Evolutionary conservation across 2,113 vertebrate genomes (phyloP).

Genomic region (Tachuris rubrigastra): DNA sequence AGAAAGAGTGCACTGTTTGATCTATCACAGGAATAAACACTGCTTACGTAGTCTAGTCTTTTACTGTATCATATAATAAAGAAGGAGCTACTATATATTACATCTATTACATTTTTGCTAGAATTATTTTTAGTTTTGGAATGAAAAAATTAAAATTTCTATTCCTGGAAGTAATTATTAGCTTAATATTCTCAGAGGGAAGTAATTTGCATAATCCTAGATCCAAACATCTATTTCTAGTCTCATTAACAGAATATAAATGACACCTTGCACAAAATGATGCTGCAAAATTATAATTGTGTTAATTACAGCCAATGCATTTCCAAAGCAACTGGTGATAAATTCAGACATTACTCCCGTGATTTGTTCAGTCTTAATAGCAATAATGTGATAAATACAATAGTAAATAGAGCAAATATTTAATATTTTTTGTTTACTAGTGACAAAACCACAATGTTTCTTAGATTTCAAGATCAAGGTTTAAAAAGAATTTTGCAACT

Average conservation of each 20-base stretch:
- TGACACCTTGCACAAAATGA: neutral
- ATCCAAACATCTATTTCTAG: neutral
- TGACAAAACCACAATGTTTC: neutral
- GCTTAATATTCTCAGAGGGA: neutral
- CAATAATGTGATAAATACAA: neutral
- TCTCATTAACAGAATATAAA: neutral
- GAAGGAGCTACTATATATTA: neutral
- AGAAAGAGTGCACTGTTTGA: neutral
- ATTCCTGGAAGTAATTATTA: neutral
- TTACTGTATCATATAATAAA: neutral
- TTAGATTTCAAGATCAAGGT: neutral
- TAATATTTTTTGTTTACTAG: neutral
- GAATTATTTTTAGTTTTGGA: neutral
- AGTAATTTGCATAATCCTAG: neutral
- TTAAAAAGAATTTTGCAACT: neutral
- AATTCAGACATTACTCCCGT: neutral
- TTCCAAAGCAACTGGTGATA: neutral
- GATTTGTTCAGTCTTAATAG: neutral
- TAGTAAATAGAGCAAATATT: neutral
- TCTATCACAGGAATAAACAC: neutral
- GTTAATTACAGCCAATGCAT: neutral
- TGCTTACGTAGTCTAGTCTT: neutral
- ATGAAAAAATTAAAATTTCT: neutral
- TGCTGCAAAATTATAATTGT: neutral
- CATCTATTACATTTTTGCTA: neutral